Evolutionary conservation across 2,113 vertebrate species (phyloP), one percentile per base, ranked within the genome.

Genomic region (Canis aureus): DNA sequence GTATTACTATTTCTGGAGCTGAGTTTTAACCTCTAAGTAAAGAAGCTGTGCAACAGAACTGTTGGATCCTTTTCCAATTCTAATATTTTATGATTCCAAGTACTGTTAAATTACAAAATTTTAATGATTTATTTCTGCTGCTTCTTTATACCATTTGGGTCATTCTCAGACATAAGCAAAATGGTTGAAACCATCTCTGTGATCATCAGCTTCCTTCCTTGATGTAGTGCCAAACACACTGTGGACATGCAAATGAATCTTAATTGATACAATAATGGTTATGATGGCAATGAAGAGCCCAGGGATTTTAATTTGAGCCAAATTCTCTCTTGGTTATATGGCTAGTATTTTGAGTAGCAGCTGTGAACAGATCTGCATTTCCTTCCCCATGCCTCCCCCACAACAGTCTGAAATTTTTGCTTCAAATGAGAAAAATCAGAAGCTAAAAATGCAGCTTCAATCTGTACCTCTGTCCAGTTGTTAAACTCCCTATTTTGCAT

Each of bases 311-410:
- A 96, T 35, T 32, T 84, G 35, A 96, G 94, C 69, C 92, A 94
- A 92, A 90, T 43, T 89, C 80, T 90, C 80, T 95, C 69, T 59
- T 73, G 69, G 83, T 57, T 96, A 83, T 51, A 90, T 73, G 92
- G 90, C 57, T 87, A 95, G 88, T 96, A 90, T 97, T 97, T 55
- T 98, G 80, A 96, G 84, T 62, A 96, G 83, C 97, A 98, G 95
- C 95, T 98, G 94, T 94, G 96, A 95, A 89, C 27, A 80, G 90
- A 97, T 94, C 94, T 97, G 87, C 89, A 92, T 95, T 94, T 97
- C 73, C 95, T 98, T 96, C 67, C 92, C 96, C 76, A 92, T 1
- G 0, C 94, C 96, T 97, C 97, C 96, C 86, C 67, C 83, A 90
- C 62, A 92, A 85, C 92, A 90, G 79, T 96, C 96, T 98, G 94